Conservation (phyloP, 2,113 vertebrate species). For the Ophiodon elongatus region DNA sequence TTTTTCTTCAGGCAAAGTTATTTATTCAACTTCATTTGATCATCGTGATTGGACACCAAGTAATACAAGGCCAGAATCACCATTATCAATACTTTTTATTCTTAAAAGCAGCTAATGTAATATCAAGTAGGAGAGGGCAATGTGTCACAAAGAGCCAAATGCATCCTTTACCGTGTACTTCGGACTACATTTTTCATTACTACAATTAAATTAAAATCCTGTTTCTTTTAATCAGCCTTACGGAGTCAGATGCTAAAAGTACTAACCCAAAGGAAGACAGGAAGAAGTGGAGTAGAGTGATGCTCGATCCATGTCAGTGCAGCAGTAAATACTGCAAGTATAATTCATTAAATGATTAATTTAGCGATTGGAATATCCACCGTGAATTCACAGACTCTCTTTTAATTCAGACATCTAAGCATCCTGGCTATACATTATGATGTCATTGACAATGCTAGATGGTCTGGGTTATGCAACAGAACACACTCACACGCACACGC, state of each 20-base stretch:
- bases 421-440: constrained; percentile 33
- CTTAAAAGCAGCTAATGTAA: neutral
- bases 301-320: neutral
- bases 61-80: neutral
- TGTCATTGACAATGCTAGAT: constrained; percentile 43
- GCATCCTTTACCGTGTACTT: neutral
- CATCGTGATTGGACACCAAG: neutral
- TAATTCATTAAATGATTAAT: neutral
- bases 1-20: neutral
- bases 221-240: neutral
- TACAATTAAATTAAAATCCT: too few species aligned
- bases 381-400: constrained; percentile 11
- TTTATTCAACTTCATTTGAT: neutral
- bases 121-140: neutral
- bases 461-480: constrained; percentile 57
- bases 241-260: neutral
- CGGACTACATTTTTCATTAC: neutral
- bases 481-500: constrained; percentile 3
- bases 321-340: neutral
- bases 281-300: neutral
- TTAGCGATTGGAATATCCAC: constrained; percentile 28
- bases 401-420: constrained; percentile 22
- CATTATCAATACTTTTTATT: neutral
- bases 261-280: neutral
- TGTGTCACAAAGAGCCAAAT: neutral